phyloP scores from a whole-genome alignment of 2,888 invertebrate genomes.

The Pachydiplax longipennis region DNA sequence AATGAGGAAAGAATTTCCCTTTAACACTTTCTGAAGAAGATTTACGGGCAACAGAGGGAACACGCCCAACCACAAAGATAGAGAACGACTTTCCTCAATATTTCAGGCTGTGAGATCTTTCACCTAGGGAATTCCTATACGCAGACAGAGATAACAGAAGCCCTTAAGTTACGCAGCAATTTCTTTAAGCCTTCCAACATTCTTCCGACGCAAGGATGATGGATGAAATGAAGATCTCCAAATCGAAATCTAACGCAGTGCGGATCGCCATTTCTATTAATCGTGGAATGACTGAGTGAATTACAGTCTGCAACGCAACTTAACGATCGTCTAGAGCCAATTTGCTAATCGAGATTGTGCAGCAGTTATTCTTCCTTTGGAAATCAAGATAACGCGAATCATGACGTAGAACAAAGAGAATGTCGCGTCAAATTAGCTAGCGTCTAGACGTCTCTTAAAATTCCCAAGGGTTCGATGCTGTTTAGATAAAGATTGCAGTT shows the following conservation, averaged over 20 bases:
- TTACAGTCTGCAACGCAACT: too few relatives aligned
- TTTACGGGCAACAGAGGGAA: neutral
- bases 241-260: neutral
- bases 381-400: too few relatives aligned
- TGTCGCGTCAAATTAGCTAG: too few relatives aligned
- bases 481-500: too few relatives aligned
- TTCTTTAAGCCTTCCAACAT: neutral
- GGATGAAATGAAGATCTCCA: neutral
- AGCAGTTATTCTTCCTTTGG: too few relatives aligned
- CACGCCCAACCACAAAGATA: neutral
- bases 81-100: neutral
- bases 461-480: too few relatives aligned
- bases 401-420: too few relatives aligned
- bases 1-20: neutral
- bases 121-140: neutral
- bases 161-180: neutral
- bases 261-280: too few relatives aligned
- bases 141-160: neutral
- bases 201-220: neutral
- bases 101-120: neutral
- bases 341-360: too few relatives aligned
- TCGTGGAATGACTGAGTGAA: too few relatives aligned
- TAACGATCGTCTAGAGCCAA: too few relatives aligned
- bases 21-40: neutral
- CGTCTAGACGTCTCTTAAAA: too few relatives aligned